Conservation (phyloP, 2,797 vertebrate species). For the Brachyalestes nurse region DNA sequence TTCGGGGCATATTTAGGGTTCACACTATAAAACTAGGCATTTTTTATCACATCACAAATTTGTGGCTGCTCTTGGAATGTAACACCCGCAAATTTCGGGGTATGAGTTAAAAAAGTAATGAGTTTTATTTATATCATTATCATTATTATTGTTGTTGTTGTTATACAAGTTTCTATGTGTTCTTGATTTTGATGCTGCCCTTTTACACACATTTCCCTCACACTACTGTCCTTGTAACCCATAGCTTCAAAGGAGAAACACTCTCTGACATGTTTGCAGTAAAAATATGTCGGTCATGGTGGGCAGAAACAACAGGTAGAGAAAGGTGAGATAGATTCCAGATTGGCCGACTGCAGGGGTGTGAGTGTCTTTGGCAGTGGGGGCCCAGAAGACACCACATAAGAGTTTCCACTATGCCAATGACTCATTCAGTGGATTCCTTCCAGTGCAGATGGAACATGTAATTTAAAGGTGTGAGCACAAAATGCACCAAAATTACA, state of each 20-base stretch:
- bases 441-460: constrained; percentile 52
- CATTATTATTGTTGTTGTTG: neutral
- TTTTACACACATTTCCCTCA: neutral
- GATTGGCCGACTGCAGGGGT: constrained; percentile 78
- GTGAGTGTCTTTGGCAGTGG: constrained; percentile 65
- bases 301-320: constrained; percentile 57
- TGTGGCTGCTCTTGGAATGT: too few species aligned
- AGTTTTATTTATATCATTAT: neutral
- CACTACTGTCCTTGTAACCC: neutral
- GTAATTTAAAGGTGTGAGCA: constrained; percentile 36
- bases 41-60: too few species aligned
- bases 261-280: constrained; percentile 34
- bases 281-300: constrained; percentile 33
- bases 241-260: constrained; percentile 3
- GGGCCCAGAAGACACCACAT: constrained; percentile 68
- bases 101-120: too few species aligned
- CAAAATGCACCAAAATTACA: constrained; percentile 37
- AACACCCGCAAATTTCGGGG: too few species aligned
- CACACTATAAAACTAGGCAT: too few species aligned
- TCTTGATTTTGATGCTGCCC: too few species aligned
- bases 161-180: neutral
- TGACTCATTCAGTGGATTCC: constrained; percentile 52
- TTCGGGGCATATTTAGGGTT: too few species aligned
- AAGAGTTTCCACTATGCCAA: constrained; percentile 64
- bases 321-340: constrained; percentile 70